Percentiles rank a stretch among this genome's conserved stretches.
Evolutionary conservation across 2,797 vertebrate species (phyloP).

Genomic region (Monodelphis domestica): DNA sequence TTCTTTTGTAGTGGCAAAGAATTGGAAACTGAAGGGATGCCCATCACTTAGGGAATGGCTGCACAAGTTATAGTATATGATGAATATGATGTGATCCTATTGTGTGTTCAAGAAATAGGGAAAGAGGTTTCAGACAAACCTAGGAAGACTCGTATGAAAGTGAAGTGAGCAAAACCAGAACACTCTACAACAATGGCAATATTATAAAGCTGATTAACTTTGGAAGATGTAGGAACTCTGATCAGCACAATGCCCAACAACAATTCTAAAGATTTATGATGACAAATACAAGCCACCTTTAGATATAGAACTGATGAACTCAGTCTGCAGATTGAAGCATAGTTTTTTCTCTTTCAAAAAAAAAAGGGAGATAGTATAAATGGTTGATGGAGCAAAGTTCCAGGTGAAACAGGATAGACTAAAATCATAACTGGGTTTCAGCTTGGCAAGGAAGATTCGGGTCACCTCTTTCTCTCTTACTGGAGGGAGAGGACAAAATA

Average conservation of each 20-base stretch:
- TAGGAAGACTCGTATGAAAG: not conserved
- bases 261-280: not conserved
- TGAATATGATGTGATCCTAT: not conserved
- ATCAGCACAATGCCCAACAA: not conserved
- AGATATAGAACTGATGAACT: not conserved
- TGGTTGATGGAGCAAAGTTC: not conserved
- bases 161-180: not conserved
- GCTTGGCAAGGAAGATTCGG: not conserved
- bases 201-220: not conserved
- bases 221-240: not conserved
- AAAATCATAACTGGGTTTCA: not conserved
- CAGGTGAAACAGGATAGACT: not conserved
- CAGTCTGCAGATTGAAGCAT: not conserved
- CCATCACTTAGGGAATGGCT: not conserved
- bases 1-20: not conserved
- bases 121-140: not conserved
- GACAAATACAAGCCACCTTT: not conserved
- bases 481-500: not conserved
- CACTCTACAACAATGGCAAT: not conserved
- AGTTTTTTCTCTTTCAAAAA: not conserved
- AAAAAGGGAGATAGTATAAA: not conserved
- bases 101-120: not conserved
- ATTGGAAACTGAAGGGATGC: not conserved
- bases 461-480: not conserved
- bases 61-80: not conserved